Base-by-base conservation (phyloP, 2,797 vertebrate genomes). In the Poecilia picta region DNA sequence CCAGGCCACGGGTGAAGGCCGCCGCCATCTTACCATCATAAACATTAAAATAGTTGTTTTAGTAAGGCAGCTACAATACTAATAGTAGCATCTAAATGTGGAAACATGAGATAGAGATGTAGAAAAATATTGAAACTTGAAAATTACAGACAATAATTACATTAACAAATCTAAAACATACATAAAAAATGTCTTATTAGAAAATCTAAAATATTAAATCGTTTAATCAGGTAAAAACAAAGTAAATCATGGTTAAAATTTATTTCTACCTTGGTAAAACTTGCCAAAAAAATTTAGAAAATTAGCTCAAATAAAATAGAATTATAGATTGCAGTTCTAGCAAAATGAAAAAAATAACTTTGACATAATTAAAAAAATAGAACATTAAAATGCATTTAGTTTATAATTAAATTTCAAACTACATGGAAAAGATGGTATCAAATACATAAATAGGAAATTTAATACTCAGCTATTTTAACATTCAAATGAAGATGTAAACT, bases 1-100 rank as follows among this genome's bases (percentile, higher is more conserved):
- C 49, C 59, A 76, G 82, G 74, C 85, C 85, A 73, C 49, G 11
- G 84, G 85, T 88, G 88, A 79, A 43, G 31, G 45, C 72, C 57
- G 76, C 75, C 18, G 68, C 62, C 33, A 77, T 47, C 33, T 57
- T 5, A 51, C 36, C 62, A 4, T 36, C 59, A 68, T 20, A 28
- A 59, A 70, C 72, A 74, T 59, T 2, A 73, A 66, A 46, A 20
- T 15, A 6, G 20, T 74, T 33, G 15, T 62, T 28, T n/a, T 45
- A 45, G 41, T 46, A 8, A 45, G 25, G 41, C 43, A 28, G 25
- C 5, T 71, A 16, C 5, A 28, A 16, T 28, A 16, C 20, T 12
- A 25, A 25, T 71, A n/a, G 10, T 3, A 71, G 11, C 68, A 46
- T 45, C 68, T 25, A 41, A 23, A 39, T 39, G 33, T 39, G 59